phyloP scores from a whole-genome alignment of 2,113 vertebrate species.

The Pongo abelii region DNA sequence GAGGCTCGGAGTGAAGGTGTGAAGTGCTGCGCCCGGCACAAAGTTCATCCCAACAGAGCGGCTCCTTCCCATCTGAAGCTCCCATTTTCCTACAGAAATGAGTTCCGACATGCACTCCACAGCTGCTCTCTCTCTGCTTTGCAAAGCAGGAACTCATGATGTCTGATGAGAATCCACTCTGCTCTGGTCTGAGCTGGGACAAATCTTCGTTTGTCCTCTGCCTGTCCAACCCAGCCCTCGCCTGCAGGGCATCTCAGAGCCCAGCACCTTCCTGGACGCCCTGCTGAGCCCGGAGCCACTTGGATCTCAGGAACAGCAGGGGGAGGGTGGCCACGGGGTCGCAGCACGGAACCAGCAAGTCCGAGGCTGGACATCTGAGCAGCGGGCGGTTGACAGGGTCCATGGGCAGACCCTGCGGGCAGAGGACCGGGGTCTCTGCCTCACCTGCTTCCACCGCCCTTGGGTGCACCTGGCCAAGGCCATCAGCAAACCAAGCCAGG shows the following conservation, averaged over 20 bases:
- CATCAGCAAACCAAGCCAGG: background rate
- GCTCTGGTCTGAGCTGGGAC: background rate
- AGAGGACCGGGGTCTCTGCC: background rate
- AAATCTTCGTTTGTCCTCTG: background rate
- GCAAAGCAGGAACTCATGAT: slow-evolving; percentile 37
- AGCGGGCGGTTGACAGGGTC: background rate
- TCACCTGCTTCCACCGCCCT: background rate
- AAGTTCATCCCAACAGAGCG: slow-evolving; percentile 36
- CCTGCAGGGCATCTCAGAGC: background rate
- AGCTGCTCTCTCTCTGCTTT: slow-evolving; percentile 36
- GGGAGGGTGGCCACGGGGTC: background rate
- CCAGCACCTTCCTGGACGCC: slow-evolving; percentile 41
- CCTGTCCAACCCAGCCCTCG: background rate
- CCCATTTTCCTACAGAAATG: slow-evolving; percentile 59
- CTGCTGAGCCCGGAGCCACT: background rate
- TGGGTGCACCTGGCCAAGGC: background rate
- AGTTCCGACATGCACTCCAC: slow-evolving; percentile 56
- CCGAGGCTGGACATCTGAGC: background rate
- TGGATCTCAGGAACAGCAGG: background rate
- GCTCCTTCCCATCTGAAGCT: slow-evolving; percentile 51
- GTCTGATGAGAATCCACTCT: slow-evolving; percentile 39
- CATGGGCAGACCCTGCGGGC: background rate
- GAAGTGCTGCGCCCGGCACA: background rate
- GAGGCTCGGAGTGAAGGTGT: background rate
- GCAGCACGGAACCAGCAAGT: background rate